Evolutionary conservation across 2,888 invertebrate genomes (phyloP).

Genomic region (Rotaria sp.): DNA sequence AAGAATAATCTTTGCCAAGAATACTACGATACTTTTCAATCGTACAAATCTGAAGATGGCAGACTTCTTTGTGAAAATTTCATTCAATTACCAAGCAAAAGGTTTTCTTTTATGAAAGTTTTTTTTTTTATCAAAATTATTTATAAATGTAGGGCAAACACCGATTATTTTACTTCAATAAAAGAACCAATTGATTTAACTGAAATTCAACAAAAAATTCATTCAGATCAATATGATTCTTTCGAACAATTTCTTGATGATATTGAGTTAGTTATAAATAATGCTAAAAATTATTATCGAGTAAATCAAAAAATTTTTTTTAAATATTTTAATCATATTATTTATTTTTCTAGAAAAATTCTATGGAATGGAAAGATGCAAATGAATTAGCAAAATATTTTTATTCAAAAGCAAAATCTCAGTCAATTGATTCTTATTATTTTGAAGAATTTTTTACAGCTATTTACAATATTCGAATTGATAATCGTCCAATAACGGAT

Average conservation of each 20-base stretch:
- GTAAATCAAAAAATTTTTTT: neutral
- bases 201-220: slow-evolving; percentile 82
- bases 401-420: neutral
- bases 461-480: neutral
- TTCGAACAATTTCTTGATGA: slow-evolving; percentile 82
- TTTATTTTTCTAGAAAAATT: neutral
- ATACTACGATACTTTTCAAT: neutral
- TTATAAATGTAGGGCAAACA: neutral
- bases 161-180: slow-evolving; percentile 66
- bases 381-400: slow-evolving; percentile 12
- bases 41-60: slow-evolving; percentile 4
- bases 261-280: slow-evolving; percentile 80
- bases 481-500: neutral
- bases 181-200: slow-evolving; percentile 87
- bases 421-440: neutral
- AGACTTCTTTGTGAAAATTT: neutral
- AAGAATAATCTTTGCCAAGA: neutral
- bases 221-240: slow-evolving; percentile 90
- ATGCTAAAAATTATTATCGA: slow-evolving; percentile 89
- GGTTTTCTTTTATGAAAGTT: neutral
- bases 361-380: neutral
- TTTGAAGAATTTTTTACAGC: slow-evolving; percentile 28
- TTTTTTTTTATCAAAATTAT: neutral
- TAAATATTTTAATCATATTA: neutral
- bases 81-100: slow-evolving; percentile 42